Evolutionary conservation across 53 echinoderm and acorn worm species (phyloP).

Genomic region (Holothuria scabra): DNA sequence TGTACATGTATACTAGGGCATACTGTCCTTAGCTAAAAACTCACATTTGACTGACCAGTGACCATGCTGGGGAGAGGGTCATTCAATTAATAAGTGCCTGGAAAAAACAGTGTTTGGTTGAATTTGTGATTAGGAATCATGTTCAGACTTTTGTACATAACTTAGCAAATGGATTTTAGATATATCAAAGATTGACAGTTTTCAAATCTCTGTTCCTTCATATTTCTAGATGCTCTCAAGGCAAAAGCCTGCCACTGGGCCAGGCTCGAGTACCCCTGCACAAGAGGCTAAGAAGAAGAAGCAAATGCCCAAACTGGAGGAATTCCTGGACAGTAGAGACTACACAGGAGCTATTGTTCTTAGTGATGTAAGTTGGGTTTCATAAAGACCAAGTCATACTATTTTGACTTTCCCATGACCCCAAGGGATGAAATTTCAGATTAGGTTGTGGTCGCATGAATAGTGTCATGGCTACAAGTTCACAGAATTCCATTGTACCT

Average conservation of each 20-base stretch:
- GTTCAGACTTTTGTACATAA: no score
- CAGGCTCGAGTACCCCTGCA: constrained; percentile 84
- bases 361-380: constrained; percentile 68
- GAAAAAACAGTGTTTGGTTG: no score
- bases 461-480: background rate
- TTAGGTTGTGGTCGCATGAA: background rate
- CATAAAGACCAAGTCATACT: no score
- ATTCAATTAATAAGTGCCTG: no score
- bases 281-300: constrained; percentile 95
- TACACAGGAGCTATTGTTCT: constrained; percentile 93
- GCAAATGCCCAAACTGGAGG: constrained; percentile 87
- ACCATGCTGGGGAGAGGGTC: no score
- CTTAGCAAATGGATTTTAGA: no score
- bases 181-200: no score
- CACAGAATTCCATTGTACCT: background rate
- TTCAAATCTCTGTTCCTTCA: background rate
- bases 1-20: no score
- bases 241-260: constrained; percentile 96
- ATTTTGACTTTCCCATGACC: background rate
- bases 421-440: background rate
- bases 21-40: no score
- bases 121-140: no score
- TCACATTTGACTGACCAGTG: no score
- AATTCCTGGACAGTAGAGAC: constrained; percentile 85
- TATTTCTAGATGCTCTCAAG: constrained; percentile 94